Conservation (phyloP, 2,797 vertebrate species). For the Alcedo quadribrachys region DNA sequence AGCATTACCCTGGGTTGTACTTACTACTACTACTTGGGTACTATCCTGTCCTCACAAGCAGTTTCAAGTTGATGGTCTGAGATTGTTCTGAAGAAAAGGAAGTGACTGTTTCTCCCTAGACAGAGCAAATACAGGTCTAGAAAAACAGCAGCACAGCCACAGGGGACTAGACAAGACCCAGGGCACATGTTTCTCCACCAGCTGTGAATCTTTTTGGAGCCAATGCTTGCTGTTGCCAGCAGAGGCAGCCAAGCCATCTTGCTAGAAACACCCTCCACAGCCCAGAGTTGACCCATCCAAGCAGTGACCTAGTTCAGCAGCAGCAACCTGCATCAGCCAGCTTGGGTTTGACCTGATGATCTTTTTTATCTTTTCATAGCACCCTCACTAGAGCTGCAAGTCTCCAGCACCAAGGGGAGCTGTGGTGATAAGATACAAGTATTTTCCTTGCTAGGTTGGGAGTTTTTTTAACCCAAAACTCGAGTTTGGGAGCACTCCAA, state of each 20-base stretch:
- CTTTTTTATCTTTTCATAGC: fast-evolving
- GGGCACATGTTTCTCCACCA: not conserved
- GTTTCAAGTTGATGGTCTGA: not conserved
- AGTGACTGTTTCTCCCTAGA: not conserved
- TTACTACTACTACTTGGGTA: not conserved
- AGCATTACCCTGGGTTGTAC: not conserved
- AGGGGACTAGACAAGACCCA: not conserved
- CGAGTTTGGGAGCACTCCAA: not conserved
- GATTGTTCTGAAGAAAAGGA: not conserved
- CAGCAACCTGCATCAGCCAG: not conserved
- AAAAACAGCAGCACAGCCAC: not conserved
- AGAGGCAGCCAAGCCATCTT: not conserved
- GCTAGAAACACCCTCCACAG: not conserved
- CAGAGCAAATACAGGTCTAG: not conserved
- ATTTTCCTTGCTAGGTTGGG: too few relatives aligned
- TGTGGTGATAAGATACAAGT: fast-evolving
- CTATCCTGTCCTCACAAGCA: not conserved
- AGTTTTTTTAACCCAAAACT: fast-evolving
- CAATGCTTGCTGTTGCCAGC: not conserved
- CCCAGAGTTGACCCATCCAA: fast-evolving
- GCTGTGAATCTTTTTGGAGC: not conserved
- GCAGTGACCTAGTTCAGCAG: fast-evolving
- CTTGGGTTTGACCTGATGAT: too few relatives aligned
- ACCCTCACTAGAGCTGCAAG: not conserved
- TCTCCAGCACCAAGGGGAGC: not conserved